phyloP scores from a whole-genome alignment of 2,888 invertebrate species.

The Malthinus flaveolus region DNA sequence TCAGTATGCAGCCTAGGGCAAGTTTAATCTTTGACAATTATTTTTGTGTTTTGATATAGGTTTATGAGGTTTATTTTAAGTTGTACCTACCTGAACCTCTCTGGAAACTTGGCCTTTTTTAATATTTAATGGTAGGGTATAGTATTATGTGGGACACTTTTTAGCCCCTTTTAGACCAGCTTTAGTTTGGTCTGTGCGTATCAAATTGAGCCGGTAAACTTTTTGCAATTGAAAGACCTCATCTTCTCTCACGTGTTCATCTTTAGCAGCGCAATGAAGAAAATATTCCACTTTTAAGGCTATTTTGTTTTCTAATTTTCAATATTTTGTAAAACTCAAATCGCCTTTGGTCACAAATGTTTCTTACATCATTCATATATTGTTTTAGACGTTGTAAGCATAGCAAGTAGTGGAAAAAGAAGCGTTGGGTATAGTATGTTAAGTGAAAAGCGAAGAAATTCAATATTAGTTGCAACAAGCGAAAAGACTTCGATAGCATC shows the following conservation, averaged over 20 bases:
- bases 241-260: background rate
- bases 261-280: background rate
- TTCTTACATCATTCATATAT: background rate
- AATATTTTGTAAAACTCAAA: background rate
- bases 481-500: slow-evolving; percentile 71
- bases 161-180: no score
- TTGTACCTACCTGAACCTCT: no score
- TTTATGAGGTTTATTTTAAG: no score
- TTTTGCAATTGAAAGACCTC: background rate
- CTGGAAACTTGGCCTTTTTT: no score
- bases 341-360: background rate
- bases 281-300: background rate
- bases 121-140: no score
- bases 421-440: slow-evolving; percentile 57
- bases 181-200: no score
- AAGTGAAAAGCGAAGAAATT: slow-evolving; percentile 55
- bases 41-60: no score
- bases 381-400: slow-evolving; percentile 61
- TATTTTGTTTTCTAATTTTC: no score
- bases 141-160: no score
- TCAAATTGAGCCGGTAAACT: background rate
- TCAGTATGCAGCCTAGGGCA: no score
- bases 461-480: slow-evolving; percentile 56
- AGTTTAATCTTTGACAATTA: no score
- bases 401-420: slow-evolving; percentile 66